Conservation (phyloP, 2,888 invertebrate species). For the Parnassius orleans region DNA sequence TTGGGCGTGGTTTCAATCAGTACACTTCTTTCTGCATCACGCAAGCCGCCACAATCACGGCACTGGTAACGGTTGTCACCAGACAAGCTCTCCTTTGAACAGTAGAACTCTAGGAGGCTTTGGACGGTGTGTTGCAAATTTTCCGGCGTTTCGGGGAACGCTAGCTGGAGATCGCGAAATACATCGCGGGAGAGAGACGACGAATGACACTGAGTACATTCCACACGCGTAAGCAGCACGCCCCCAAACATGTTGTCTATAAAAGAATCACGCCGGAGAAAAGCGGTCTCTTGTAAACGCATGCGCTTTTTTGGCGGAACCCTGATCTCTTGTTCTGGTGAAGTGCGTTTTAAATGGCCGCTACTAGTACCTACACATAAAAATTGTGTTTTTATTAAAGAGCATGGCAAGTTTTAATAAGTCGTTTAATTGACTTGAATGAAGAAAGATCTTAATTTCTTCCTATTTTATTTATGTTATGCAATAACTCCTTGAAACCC, state of each 20-base stretch:
- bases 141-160: slow-evolving; percentile 83
- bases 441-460: too few relatives aligned
- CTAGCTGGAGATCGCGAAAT: slow-evolving; percentile 90
- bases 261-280: slow-evolving; percentile 44
- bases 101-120: slow-evolving; percentile 87
- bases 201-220: slow-evolving; percentile 86
- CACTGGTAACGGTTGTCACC: slow-evolving; percentile 92
- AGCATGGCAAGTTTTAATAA: too few relatives aligned
- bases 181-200: slow-evolving; percentile 88
- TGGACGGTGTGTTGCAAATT: slow-evolving; percentile 84
- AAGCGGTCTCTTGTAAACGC: background rate
- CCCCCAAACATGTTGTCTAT: slow-evolving; percentile 89
- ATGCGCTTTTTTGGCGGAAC: slow-evolving; percentile 48
- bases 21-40: slow-evolving; percentile 85
- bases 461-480: too few relatives aligned
- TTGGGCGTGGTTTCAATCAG: slow-evolving; percentile 86
- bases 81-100: slow-evolving; percentile 87
- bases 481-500: too few relatives aligned
- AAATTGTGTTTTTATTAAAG: too few relatives aligned
- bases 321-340: background rate
- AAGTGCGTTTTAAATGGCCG: slow-evolving; percentile 33
- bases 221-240: slow-evolving; percentile 86
- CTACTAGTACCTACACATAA: background rate
- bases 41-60: slow-evolving; percentile 86
- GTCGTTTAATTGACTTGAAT: too few relatives aligned